Conservation (phyloP, 2,797 vertebrate species). For the Myotis daubentonii region DNA sequence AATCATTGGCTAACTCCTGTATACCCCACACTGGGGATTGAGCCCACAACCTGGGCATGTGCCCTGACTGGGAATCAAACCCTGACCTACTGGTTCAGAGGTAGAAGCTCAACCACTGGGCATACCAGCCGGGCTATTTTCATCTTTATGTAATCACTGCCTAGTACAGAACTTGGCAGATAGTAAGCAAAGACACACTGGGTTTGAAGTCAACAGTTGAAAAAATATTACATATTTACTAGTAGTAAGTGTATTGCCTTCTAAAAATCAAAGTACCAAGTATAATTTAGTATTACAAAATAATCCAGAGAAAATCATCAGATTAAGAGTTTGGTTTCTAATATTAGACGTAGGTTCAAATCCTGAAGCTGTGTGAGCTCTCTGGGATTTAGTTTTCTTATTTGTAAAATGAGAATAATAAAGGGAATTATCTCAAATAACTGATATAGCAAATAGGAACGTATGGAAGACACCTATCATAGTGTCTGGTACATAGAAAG, state of each 20-base stretch:
- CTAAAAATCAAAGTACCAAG: constrained; percentile 29
- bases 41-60: too few relatives aligned
- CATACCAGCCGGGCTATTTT: not conserved
- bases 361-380: not conserved
- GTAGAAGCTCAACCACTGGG: too few relatives aligned
- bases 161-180: not conserved
- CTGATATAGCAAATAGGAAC: not conserved
- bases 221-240: constrained; percentile 14
- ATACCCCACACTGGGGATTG: too few relatives aligned
- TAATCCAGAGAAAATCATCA: not conserved
- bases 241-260: not conserved
- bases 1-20: too few relatives aligned
- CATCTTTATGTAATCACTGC: not conserved
- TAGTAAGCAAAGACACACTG: not conserved
- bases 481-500: not conserved
- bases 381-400: not conserved
- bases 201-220: not conserved
- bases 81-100: too few relatives aligned
- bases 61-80: too few relatives aligned
- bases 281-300: not conserved
- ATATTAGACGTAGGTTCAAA: not conserved
- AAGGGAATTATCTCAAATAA: not conserved
- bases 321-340: constrained; percentile 21
- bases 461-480: not conserved
- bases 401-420: not conserved